Base-by-base conservation (phyloP, 1,140 invertebrate genomes). In the Penaeus japonicus region DNA sequence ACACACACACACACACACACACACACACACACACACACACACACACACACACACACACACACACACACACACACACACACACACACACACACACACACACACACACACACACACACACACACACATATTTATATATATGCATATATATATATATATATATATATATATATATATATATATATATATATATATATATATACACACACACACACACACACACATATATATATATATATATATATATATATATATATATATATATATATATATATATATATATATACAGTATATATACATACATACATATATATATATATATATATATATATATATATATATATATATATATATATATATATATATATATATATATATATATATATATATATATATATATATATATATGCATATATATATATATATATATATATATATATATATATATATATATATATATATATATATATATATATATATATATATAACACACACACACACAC, bases 181-280 rank as follows among this genome's bases (percentile, higher is more conserved):
- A 1, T 70, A 70, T 70, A 70, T 20, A 70, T 70, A 15, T 15
- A 70, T 70, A 70, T 15, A 70, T 1, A 70, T 1, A 70, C 3
- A 70, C 7, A 70, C 7, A 70, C 0, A 70, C 7, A 70, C 7
- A 22, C 2, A 70, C 7, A 70, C 15, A 70, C 0, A 17, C n/a
- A 70, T 1, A 70, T 7, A 70, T n/a, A 70, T 2, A 22, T n/a
- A n/a, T n/a, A n/a, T 2, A 22, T 24, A 70, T 1, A 70, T 22
- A 70, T 70, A 70, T 15, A 73, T 30, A 73, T 73, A 73, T n/a
- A 73, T 70, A 70, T 2, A 73, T 4, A 24, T 73, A 30, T 73
- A 24, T 65, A 65, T 65, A 65, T 65, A 65, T 65, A 65, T 65
- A 65, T 65, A 65, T 65, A 65, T 65, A 65, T 65, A 65, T 65